Conservation (phyloP, 92 coral and sea anemone genomes). For the Plumapathes pennacea region DNA sequence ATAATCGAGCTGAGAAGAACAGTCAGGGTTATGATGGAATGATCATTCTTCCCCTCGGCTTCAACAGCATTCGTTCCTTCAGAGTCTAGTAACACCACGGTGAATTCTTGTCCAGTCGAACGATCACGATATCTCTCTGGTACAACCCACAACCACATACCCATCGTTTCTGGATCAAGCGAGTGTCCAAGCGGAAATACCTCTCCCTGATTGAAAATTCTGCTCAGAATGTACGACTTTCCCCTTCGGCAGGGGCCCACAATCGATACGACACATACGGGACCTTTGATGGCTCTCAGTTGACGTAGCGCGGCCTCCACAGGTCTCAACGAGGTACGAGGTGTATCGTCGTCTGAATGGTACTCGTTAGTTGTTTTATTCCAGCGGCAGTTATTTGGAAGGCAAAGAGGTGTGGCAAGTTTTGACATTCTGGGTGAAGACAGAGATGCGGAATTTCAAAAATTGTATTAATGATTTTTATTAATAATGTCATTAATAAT, state of each 20-base stretch:
- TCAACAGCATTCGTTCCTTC: slow-evolving; percentile 71
- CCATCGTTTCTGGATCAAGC: slow-evolving; percentile 63
- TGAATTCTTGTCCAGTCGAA: slow-evolving; percentile 48
- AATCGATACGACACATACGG: no score
- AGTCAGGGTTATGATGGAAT: slow-evolving; percentile 59
- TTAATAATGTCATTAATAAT: no score
- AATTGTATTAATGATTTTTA: no score
- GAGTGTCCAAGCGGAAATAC: slow-evolving; percentile 55
- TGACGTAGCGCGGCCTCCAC: slow-evolving; percentile 51
- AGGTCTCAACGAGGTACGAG: slow-evolving; percentile 36
- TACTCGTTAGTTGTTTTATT: slow-evolving; percentile 40
- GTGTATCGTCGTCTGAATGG: slow-evolving; percentile 7
- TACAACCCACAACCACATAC: slow-evolving; percentile 65
- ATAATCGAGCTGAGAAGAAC: slow-evolving; percentile 68
- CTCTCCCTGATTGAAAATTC: no score
- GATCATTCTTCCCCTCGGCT: slow-evolving; percentile 46
- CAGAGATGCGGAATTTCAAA: no score
- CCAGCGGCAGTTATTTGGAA: slow-evolving; percentile 71
- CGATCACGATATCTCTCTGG: slow-evolving; percentile 18
- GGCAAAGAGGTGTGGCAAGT: slow-evolving; percentile 53
- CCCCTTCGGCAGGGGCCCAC: no score
- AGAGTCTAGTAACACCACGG: slow-evolving; percentile 79
- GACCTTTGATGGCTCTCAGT: slow-evolving; percentile 48
- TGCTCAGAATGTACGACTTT: no score
- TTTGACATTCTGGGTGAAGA: neutral